A percentile compares a stretch with the other conserved stretches of the same genome.
phyloP scores from a whole-genome alignment of 2,113 vertebrate species.

The Rhadina sibilatrix region DNA sequence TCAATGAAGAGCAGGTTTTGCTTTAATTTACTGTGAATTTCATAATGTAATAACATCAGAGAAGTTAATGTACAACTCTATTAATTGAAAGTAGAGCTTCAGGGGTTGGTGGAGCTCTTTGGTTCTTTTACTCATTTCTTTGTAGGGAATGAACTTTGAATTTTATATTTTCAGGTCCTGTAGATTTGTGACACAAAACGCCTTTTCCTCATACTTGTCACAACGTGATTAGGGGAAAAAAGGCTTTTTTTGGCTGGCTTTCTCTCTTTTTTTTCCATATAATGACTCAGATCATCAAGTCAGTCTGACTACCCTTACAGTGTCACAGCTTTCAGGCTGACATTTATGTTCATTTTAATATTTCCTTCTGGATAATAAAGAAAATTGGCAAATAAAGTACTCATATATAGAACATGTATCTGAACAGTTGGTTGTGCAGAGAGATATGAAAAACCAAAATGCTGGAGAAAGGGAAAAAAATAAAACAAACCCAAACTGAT shows the following conservation, averaged over 20 bases:
- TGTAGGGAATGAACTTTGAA: neutral
- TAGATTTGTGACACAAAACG: neutral
- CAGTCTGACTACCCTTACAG: neutral
- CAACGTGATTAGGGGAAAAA: neutral
- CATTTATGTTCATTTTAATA: neutral
- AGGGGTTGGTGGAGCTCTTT: slow-evolving; percentile 13
- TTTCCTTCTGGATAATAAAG: neutral
- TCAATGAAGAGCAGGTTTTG: slow-evolving; percentile 1
- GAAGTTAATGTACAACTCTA: slow-evolving; percentile 23
- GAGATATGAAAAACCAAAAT: neutral
- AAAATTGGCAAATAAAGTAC: neutral
- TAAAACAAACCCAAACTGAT: fast-evolving
- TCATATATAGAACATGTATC: neutral
- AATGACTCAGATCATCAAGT: neutral
- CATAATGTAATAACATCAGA: slow-evolving; percentile 42
- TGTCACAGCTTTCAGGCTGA: neutral
- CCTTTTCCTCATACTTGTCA: neutral
- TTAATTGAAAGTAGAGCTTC: slow-evolving; percentile 48
- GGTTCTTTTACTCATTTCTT: neutral
- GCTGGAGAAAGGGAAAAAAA: neutral
- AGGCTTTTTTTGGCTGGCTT: neutral
- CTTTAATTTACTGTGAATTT: slow-evolving; percentile 38
- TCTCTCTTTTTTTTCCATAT: neutral
- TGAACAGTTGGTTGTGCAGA: neutral
- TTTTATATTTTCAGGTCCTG: neutral